A percentile compares a stretch with the other conserved stretches of the same genome.
Evolutionary conservation across 2,888 invertebrate genomes (phyloP).

Genomic region (Thereva nobilitata): DNA sequence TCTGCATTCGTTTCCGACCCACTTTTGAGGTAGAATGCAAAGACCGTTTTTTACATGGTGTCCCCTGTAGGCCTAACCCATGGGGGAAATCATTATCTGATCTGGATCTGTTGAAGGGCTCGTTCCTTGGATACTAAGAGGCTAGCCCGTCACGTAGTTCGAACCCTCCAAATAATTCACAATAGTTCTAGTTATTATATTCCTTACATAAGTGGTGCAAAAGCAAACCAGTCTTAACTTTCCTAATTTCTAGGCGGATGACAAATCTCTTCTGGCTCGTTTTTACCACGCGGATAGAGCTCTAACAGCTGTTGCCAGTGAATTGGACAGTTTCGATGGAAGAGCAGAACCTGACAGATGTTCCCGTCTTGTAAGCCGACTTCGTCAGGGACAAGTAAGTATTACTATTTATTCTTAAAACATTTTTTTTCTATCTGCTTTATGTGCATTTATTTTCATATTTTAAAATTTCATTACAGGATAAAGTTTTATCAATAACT

Average conservation of each 20-base stretch:
- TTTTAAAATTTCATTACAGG: slow-evolving; percentile 62
- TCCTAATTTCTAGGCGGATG: slow-evolving; percentile 75
- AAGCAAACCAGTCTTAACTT: background rate
- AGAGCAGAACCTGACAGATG: slow-evolving; percentile 97
- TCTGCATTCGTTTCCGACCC: too few relatives aligned
- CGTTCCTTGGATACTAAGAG: too few relatives aligned
- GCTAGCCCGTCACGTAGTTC: too few relatives aligned
- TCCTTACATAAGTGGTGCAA: background rate
- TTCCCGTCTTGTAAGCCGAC: slow-evolving; percentile 90
- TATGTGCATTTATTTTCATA: too few relatives aligned
- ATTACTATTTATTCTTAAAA: slow-evolving; percentile 1
- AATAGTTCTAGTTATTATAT: too few relatives aligned
- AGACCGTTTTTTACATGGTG: too few relatives aligned
- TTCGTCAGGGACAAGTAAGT: slow-evolving; percentile 84
- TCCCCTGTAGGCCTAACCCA: too few relatives aligned
- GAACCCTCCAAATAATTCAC: too few relatives aligned
- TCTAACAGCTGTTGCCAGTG: slow-evolving; percentile 90
- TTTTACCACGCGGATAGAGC: slow-evolving; percentile 99
- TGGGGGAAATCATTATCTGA: too few relatives aligned
- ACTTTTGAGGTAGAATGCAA: too few relatives aligned
- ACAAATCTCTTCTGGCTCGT: slow-evolving; percentile 89
- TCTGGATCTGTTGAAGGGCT: too few relatives aligned
- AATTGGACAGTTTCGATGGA: slow-evolving; percentile 99
- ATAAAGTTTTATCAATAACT: slow-evolving; percentile 87
- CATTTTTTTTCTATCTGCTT: slow-evolving; percentile 6